Base-by-base conservation (phyloP, 2,797 vertebrate genomes). In the Oceanodroma leucorhoa region DNA sequence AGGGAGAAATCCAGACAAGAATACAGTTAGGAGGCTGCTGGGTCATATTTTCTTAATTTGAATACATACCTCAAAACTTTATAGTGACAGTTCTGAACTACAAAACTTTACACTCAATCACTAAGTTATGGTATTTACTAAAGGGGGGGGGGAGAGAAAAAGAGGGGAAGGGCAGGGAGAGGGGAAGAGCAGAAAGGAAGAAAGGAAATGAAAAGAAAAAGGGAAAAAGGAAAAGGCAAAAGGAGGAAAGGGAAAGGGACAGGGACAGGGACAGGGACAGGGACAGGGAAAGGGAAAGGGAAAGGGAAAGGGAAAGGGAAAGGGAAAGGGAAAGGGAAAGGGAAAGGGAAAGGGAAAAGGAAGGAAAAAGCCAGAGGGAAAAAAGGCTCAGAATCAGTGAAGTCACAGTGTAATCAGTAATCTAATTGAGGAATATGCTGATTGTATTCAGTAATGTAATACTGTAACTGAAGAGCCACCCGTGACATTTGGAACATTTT, bases 61-160 rank as follows among this genome's bases (percentile, higher is more conserved):
- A 58, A 57, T 22, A 19, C 3, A 10, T 50, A 34, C 46, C 75
- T 81, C 12, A 77, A 73, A 55, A 85, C 19, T 32, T 46, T 34
- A 34, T 9, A 26, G 14, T 29, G 32, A 26, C 41, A 67, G 4
- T 32, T 86, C 41, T 75, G 19, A 91, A 69, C 32, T 41, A 41
- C 22, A 61, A 53, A 75, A 43, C 12, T 69, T 86, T 8, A 58
- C 11, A 38, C 16, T 15, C 6, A 14, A 40, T 61, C 54, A 80
- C 11, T 67, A 90, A 83, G 21, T 76, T 64, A 38, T 0, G 22
- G 14, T 32, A 86, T 26, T 80, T 85, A 70, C 40, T 65, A 23
- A 77, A 58, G 12, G 2, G 1, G 2, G 2, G 29, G 14, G 0
- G 38, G 58, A 24, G 6, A 41, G 10, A 78, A 15, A 46, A 65